Base-by-base conservation (phyloP, 2,888 invertebrate genomes). In the Capitulum mitella region DNA sequence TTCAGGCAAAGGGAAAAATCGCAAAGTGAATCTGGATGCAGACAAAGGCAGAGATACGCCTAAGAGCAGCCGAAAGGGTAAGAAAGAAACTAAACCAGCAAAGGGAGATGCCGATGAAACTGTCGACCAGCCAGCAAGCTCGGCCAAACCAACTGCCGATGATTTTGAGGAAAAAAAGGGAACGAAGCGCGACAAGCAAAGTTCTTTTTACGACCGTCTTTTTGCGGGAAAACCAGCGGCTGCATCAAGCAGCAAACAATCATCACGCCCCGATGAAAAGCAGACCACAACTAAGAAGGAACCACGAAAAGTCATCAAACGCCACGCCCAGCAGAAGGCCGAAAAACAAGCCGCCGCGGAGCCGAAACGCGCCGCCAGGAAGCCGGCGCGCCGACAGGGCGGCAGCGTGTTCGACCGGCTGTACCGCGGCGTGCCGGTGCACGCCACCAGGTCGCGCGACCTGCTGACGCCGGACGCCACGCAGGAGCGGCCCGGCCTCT, bases 331-430 rank as follows among this genome's bases (percentile, higher is more conserved):
- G 37, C 37, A 37, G 19, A 70, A 70, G 22, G 37, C 64, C 8
- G 29, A 70, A 22, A 37, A 34, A 32, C 22, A 26, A 3, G 34
- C 37, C 12, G 6, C 58, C 6, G 61, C 10, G 32, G 61, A n/a
- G 37, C 12, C 37, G 70, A 70, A 70, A 22, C 37, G 34, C 1
- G 26, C 70, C 12, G 14, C 22, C 12, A 22, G 37, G 26, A 14
- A 1, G 8, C 19, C 29, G 19, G 8, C n/a, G 14, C 70, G 37
- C 3, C 37, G 70, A 19, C 70, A 37, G 37, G 70, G 70, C 22
- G 70, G 70, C 34, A 70, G 70, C 37, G 70, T 70, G 70, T 70
- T 70, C 32, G 70, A 70, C 22, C 34, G 70, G 0, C 70, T 70
- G 1, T 70, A 70, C 22, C 70, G 70, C 6, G 70, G 70, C 8